Base-by-base conservation (phyloP, 2,113 vertebrate genomes). In the Chaenocephalus aceratus region DNA sequence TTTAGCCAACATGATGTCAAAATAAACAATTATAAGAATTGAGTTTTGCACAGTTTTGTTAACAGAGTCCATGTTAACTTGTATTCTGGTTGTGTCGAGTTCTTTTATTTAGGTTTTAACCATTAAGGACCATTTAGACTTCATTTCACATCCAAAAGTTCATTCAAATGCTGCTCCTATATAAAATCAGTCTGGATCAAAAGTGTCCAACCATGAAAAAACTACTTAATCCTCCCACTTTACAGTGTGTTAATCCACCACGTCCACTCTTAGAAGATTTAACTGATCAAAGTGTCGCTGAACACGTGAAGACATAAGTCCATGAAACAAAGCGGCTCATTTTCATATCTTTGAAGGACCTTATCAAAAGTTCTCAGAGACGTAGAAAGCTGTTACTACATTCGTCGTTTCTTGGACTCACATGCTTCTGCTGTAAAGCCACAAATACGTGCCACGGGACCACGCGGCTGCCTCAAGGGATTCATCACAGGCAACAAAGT, bases 201-300 rank as follows among this genome's bases (percentile, higher is more conserved):
- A 41, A 54, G 49, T 16, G 65, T 6, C 8, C 15, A 15, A 48
- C n/a, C 21, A 3, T 9, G 30, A 54, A 30, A 72, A 77, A 77
- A 79, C 51, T 51, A 46, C 18, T 60, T 80, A 83, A 88, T 89
- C 72, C 82, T 70, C 26, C 77, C 30, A 71, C 51, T 83, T 85
- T 70, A 57, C 81, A 79, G 23, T 62, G 0, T 0, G 30, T 26
- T 86, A 90, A 86, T 90, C 79, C 80, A 5, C 30, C 51, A 45
- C 49, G 41, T 74, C 2, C 57, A 21, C 21, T 72, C 61, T 78
- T 73, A 3, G 64, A 49, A 75, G 56, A 75, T 83, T 81, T 79
- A 36, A 49, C 30, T 83, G 90, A 88, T 91, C 88, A 91, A 87
- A 88, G 77, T 51, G 13, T 66, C 4, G 56, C 52, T 45, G 57